phyloP scores from a whole-genome alignment of 1,140 invertebrate species.

The Maniola jurtina region DNA sequence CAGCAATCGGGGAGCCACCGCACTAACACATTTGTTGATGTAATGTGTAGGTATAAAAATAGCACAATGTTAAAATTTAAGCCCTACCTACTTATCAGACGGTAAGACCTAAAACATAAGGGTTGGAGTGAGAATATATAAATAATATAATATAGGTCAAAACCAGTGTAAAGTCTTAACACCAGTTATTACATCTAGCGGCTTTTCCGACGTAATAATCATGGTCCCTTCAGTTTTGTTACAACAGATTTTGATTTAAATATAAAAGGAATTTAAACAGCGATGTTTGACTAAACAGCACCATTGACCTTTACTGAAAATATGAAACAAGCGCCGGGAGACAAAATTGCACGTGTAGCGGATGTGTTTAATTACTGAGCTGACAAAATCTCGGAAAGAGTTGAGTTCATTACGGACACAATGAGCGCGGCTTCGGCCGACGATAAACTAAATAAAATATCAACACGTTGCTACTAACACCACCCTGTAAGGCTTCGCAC shows the following conservation, averaged over 20 bases:
- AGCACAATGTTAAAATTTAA: background rate
- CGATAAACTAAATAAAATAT: slow-evolving; percentile 72
- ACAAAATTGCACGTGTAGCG: slow-evolving; percentile 63
- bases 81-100: no score
- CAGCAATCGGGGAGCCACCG: slow-evolving; percentile 23
- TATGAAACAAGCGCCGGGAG: slow-evolving; percentile 52
- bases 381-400: slow-evolving; percentile 65
- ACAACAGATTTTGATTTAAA: no score
- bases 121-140: no score
- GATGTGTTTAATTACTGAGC: slow-evolving; percentile 74
- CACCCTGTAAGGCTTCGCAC: slow-evolving; percentile 40
- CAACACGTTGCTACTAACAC: slow-evolving; percentile 62
- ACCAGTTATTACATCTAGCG: no score
- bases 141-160: no score
- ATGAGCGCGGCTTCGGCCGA: slow-evolving; percentile 41
- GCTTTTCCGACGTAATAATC: no score
- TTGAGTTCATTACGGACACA: slow-evolving; percentile 62
- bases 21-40: background rate
- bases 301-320: slow-evolving; percentile 40
- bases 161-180: no score
- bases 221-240: no score
- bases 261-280: slow-evolving; percentile 9
- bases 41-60: slow-evolving; percentile 29
- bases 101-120: no score
- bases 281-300: slow-evolving; percentile 26